phyloP scores from a whole-genome alignment of 2,888 invertebrate species.

The Chaetogeoica ovagalla region DNA sequence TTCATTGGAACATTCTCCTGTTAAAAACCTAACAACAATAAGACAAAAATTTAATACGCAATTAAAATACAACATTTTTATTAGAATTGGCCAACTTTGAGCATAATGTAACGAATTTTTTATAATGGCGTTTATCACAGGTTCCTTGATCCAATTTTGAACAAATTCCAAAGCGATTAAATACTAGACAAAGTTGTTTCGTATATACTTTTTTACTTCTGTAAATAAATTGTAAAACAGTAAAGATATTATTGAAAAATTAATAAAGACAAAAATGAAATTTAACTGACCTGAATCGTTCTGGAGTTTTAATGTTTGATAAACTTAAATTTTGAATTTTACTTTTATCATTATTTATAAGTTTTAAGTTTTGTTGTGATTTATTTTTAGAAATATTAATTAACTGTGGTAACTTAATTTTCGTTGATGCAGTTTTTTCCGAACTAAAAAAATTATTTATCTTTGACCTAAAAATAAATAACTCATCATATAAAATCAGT shows the following conservation, averaged over 20 bases:
- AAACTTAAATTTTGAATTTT: slow-evolving; percentile 25
- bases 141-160: slow-evolving; percentile 26
- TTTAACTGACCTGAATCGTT: slow-evolving; percentile 10
- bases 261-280: background rate
- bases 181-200: slow-evolving; percentile 44
- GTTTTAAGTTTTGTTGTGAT: slow-evolving; percentile 18
- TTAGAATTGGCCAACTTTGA: slow-evolving; percentile 23
- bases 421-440: background rate
- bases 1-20: slow-evolving; percentile 27
- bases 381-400: slow-evolving; percentile 8
- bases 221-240: background rate
- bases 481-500: background rate
- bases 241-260: background rate
- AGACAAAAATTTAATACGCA: background rate
- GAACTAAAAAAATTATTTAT: background rate
- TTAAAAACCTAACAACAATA: slow-evolving; percentile 29
- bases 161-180: slow-evolving; percentile 38
- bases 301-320: slow-evolving; percentile 14
- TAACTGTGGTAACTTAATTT: background rate
- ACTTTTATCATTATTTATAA: slow-evolving; percentile 23
- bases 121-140: slow-evolving; percentile 48
- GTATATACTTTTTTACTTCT: slow-evolving; percentile 31
- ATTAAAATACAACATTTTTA: background rate
- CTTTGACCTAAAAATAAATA: slow-evolving; percentile 29
- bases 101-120: slow-evolving; percentile 43